Evolutionary conservation across 2,797 vertebrate species (phyloP).

Genomic region (Naso thynnoides): DNA sequence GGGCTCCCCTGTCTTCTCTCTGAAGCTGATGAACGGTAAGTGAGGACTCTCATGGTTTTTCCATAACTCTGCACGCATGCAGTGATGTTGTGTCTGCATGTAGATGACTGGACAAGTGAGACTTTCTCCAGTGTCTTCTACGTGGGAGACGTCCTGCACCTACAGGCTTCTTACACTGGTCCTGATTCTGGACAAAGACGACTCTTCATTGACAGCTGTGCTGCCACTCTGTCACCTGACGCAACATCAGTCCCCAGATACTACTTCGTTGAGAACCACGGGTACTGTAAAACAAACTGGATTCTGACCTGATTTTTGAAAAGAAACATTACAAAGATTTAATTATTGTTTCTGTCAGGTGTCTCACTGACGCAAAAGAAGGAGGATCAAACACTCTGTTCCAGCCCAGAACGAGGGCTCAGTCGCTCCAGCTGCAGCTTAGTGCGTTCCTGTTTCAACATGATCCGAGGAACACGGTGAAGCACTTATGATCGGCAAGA

Average conservation of each 20-base stretch:
- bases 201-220: slow-evolving; percentile 58
- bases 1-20: slow-evolving; percentile 46
- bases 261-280: slow-evolving; percentile 64
- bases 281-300: slow-evolving; percentile 12
- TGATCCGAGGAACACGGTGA: slow-evolving; percentile 61
- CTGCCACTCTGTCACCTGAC: slow-evolving; percentile 60
- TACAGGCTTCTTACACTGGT: slow-evolving; percentile 51
- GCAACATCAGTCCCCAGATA: slow-evolving; percentile 60
- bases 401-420: slow-evolving; percentile 10
- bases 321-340: neutral
- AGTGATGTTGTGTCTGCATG: neutral
- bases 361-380: slow-evolving; percentile 55
- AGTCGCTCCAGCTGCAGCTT: slow-evolving; percentile 57
- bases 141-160: slow-evolving; percentile 58
- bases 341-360: slow-evolving; percentile 28
- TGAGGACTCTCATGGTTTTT: neutral
- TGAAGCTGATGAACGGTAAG: slow-evolving; percentile 64
- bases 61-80: neutral
- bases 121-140: slow-evolving; percentile 34
- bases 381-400: slow-evolving; percentile 30
- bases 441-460: slow-evolving; percentile 55
- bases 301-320: neutral
- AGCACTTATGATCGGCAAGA: neutral
- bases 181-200: slow-evolving; percentile 12
- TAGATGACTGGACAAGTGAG: slow-evolving; percentile 60